These are phyloP conservation scores for Seriola rivoliana DNA, from an alignment of 2,113 vertebrate species.

Conservation along the genomic window DNA sequence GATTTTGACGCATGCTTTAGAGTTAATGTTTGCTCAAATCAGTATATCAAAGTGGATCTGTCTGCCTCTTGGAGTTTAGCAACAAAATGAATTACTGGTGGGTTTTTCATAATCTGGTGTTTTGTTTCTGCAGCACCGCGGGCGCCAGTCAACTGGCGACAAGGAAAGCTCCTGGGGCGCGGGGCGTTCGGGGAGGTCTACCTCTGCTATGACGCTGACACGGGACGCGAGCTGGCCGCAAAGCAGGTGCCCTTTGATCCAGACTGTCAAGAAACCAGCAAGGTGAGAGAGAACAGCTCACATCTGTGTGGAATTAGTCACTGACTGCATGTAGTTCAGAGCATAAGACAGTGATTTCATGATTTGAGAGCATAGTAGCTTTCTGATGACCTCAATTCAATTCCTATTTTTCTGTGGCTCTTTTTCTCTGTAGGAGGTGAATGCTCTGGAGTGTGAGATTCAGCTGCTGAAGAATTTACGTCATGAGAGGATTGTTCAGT, in stretches of 20 bases:
- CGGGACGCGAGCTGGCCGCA: conserved; percentile 91
- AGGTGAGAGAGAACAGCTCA: conserved; percentile 79
- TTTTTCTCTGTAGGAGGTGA: conserved; percentile 87
- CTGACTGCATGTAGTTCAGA: neutral
- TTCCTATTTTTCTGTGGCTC: neutral
- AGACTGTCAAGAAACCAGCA: conserved; percentile 92
- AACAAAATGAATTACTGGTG: conserved; percentile 39
- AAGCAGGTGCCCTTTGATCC: conserved; percentile 95
- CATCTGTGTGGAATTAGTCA: conserved; percentile 28
- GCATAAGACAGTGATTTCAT: neutral
- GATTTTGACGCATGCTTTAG: conserved; percentile 45
- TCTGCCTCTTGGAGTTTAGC: conserved; percentile 46
- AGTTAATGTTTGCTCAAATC: conserved; percentile 43
- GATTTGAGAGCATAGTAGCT: neutral
- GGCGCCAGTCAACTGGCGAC: conserved; percentile 93
- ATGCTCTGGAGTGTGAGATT: conserved; percentile 94
- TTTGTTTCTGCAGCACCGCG: conserved; percentile 83
- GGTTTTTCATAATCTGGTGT: conserved; percentile 62
- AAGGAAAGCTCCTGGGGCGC: conserved; percentile 91
- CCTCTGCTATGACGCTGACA: conserved; percentile 93
- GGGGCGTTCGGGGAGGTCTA: conserved; percentile 94
- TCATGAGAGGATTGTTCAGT: conserved; percentile 93
- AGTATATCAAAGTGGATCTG: conserved; percentile 39
- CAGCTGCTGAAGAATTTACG: conserved; percentile 93
- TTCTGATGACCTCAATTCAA: neutral